These are phyloP conservation scores for Anabas testudineus DNA, from an alignment of 2,797 vertebrate species.

Conservation along the genomic window DNA sequence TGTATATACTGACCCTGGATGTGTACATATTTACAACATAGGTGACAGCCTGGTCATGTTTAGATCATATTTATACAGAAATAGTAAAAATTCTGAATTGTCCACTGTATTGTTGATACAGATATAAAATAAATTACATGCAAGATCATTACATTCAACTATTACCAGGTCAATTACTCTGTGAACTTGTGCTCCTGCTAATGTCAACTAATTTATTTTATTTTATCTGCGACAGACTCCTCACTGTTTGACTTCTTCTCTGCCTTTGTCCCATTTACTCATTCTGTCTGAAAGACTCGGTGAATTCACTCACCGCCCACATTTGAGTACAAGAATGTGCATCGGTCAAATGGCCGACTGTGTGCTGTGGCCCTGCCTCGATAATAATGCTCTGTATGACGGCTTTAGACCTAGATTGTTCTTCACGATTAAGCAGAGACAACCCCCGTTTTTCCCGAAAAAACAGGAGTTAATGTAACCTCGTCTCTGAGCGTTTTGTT, in stretches of 20 bases:
- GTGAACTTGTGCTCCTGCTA: too few species aligned
- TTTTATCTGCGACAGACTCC: constrained; percentile 55
- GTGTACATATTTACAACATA: too few species aligned
- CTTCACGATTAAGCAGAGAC: constrained; percentile 64
- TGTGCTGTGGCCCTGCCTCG: constrained; percentile 59
- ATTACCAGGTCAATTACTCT: too few species aligned
- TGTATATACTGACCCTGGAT: too few species aligned
- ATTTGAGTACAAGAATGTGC: constrained; percentile 73
- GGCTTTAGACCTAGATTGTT: constrained; percentile 65
- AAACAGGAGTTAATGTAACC: constrained; percentile 75
- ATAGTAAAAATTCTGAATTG: too few species aligned
- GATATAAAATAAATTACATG: too few species aligned
- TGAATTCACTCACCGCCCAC: constrained; percentile 81
- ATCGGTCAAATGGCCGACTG: constrained; percentile 70
- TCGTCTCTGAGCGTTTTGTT: constrained; percentile 47
- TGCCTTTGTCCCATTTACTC: constrained; percentile 48
- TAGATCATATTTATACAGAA: too few species aligned
- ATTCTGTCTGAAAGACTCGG: constrained; percentile 66
- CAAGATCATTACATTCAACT: too few species aligned
- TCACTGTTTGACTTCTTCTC: constrained; percentile 54
- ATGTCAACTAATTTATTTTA: neutral
- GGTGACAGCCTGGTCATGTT: too few species aligned
- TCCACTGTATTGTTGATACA: too few species aligned
- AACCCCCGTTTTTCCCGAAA: constrained; percentile 10
- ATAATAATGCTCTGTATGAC: constrained; percentile 49